Evolutionary conservation across 2,888 invertebrate genomes (phyloP), one percentile per base, ranked within the genome.

Genomic region (Folsomia candida): DNA sequence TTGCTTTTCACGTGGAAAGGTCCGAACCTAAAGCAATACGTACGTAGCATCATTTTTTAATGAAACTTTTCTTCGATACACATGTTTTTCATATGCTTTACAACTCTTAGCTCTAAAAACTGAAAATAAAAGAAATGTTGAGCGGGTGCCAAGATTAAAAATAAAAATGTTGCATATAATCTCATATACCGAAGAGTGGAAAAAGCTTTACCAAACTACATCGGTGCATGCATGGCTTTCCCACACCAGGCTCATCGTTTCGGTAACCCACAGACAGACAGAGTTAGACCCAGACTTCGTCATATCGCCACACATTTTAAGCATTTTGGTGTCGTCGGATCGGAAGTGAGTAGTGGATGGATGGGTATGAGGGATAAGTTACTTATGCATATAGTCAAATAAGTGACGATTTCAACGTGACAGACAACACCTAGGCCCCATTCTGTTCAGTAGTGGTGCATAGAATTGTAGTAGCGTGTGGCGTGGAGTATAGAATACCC

Each of bases 101-200:
- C 54, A 4, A 18, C 22, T 11, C 22, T 59, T 24, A 25, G 22
- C 25, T 26, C 24, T 59, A 59, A 3, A 6, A 37, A 51, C 65
- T 72, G 57, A 72, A 74, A 76, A 74, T 72, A 73, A 72, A 76
- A 65, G 67, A 47, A 69, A 69, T 63, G 47, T 76, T 73, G 73
- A 70, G 47, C 29, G n/a, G 6, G 14, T 67, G 72, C 76, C 73
- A 76, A 69, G 28, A 68, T 71, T 76, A 76, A 76, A 76, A 76
- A 76, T 76, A 76, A 76, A 72, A 70, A 76, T 73, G 73, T 71
- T 69, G 69, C 68, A 69, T 71, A 18, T 54, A 54, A 54, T 54
- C 20, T 47, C 18, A 18, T 47, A 47, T 47, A 57, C 28, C 51
- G 14, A 14, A n/a, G 58, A n/a, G 6, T 9, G 24, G 58, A 58